Evolutionary conservation across 2,888 invertebrate species (phyloP).

Genomic region (Dryobota labecula): DNA sequence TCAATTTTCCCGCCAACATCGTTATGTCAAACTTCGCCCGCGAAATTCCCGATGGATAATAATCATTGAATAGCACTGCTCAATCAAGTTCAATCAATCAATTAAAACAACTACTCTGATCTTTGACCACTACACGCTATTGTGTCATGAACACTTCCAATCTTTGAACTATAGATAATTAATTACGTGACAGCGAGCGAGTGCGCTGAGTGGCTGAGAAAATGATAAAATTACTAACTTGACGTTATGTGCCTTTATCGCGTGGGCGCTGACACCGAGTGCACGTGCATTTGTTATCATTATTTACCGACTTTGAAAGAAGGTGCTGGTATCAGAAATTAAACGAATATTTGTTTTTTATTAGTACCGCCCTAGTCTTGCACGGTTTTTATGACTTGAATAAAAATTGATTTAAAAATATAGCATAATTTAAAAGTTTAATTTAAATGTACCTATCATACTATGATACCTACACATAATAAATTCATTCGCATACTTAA

Average conservation of each 20-base stretch:
- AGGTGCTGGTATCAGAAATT: background rate
- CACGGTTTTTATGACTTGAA: too few species aligned
- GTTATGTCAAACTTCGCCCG: background rate
- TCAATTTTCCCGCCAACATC: constrained; percentile 9
- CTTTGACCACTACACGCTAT: constrained; percentile 26
- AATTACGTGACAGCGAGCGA: constrained; percentile 8
- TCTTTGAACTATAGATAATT: constrained; percentile 37
- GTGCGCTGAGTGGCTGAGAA: constrained; percentile 10
- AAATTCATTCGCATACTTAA: too few species aligned
- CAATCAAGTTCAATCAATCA: constrained; percentile 12
- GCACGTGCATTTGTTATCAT: constrained; percentile 10
- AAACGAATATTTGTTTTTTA: background rate
- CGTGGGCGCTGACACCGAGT: background rate
- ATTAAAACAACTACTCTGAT: background rate
- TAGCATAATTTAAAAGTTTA: too few species aligned
- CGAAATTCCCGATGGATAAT: background rate
- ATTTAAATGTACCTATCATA: too few species aligned
- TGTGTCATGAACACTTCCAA: constrained; percentile 15
- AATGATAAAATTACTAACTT: constrained; percentile 22
- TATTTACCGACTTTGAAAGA: background rate
- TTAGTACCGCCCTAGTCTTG: too few species aligned
- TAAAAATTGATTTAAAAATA: too few species aligned
- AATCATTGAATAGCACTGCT: background rate
- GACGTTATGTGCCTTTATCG: too few species aligned
- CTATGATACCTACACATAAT: too few species aligned